Base-by-base conservation (phyloP, 2,888 invertebrate genomes). In the Drosophila prolongata region DNA sequence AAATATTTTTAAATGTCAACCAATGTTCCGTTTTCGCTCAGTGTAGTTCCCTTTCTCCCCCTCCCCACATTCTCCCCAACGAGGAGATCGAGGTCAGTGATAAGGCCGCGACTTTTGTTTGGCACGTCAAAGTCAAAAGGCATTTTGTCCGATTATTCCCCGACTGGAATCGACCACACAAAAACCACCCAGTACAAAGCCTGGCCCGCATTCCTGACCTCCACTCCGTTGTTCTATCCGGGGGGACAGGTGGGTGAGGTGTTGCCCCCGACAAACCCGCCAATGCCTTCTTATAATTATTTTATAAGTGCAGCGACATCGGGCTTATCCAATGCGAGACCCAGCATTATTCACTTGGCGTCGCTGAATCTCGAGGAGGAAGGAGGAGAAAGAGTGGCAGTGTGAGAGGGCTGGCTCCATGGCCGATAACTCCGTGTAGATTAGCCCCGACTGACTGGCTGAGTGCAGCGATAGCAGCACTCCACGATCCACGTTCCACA, bases 1-100 rank as follows among this genome's bases (percentile, higher is more conserved):
- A 2, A 30, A 30, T 6, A 8, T 30, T 0, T 30, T 30, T 30
- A 2, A 30, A 30, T 30, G 8, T 14, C 2, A 11, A 16, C 11
- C 6, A 8, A 35, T 49, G 14, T 35, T 27, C 1, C 5, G 13
- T 8, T 52, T 42, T 66, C 57, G 30, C 38, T 10, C 11, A 1
- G 53, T 54, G 55, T 16, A 38, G 19, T 52, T 79, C 57, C 57
- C 43, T 58, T 58, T 35, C 50, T 57, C 34, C 50, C 34, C 27
- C 16, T 16, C 27, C 65, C 34, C 27, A 6, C 6, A 34, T 14
- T 13, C n/a, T n/a, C n/a, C 52, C 13, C 49, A 30, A 62, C 60
- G 69, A 58, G 66, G 52, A 89, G 89, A 86, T 86, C 77, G 89
- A 76, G 89, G 86, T 88, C 89, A 89, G 77, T 72, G 89, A 87